These are phyloP conservation scores for Thereva nobilitata DNA, from an alignment of 2,888 invertebrate genomes.

Conservation along the genomic window DNA sequence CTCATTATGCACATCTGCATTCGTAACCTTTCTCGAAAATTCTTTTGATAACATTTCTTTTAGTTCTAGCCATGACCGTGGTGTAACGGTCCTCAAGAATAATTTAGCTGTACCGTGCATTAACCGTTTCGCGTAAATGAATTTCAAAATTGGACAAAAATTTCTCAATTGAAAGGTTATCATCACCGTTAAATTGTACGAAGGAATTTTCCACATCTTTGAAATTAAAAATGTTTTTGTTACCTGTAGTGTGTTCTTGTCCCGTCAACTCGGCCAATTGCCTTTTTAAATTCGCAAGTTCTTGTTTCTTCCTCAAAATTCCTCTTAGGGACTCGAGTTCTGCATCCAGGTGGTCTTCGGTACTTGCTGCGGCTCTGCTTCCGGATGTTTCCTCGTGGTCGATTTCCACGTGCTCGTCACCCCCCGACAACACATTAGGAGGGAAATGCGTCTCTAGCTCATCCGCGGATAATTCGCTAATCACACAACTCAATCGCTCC, in stretches of 20 bases:
- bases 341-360: slow-evolving; percentile 1
- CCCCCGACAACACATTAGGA: too few species aligned
- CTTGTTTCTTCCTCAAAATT: slow-evolving; percentile 4
- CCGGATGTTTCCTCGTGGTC: not conserved
- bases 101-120: slow-evolving; percentile 20
- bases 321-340: not conserved
- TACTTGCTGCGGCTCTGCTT: not conserved
- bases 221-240: slow-evolving; percentile 14
- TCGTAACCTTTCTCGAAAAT: slow-evolving; percentile 11
- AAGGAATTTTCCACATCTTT: slow-evolving; percentile 18
- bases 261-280: slow-evolving; percentile 10
- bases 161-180: not conserved
- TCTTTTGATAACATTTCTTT: not conserved
- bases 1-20: slow-evolving; percentile 15
- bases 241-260: slow-evolving; percentile 1
- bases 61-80: slow-evolving; percentile 7
- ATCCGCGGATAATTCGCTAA: too few species aligned
- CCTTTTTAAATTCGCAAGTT: not conserved
- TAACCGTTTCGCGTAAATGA: slow-evolving; percentile 5
- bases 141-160: slow-evolving; percentile 10
- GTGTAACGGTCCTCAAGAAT: slow-evolving; percentile 3
- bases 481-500: too few species aligned
- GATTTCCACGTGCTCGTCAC: not conserved
- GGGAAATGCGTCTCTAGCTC: too few species aligned
- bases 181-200: slow-evolving; percentile 9